phyloP scores from a whole-genome alignment of 2,888 invertebrate genomes.

The Chrysina gloriosa region DNA sequence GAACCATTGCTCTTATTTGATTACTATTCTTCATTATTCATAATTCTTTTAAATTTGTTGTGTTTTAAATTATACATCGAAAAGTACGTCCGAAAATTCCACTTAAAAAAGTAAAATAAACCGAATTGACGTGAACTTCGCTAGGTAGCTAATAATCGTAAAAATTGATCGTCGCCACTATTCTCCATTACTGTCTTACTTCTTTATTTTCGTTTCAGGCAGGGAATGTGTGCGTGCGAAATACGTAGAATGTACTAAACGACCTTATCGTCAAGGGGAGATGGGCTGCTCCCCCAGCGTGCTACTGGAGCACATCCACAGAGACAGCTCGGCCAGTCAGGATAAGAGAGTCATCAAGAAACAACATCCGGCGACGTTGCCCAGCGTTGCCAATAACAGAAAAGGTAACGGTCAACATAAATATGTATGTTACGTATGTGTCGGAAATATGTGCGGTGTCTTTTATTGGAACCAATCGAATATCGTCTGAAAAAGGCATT shows the following conservation, averaged over 20 bases:
- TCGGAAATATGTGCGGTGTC: neutral
- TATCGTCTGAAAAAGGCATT: neutral
- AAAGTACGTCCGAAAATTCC: too few species aligned
- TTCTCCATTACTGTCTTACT: neutral
- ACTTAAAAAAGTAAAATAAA: too few species aligned
- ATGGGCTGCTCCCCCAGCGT: conserved; percentile 76
- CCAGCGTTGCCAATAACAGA: conserved; percentile 48
- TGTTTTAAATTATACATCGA: too few species aligned
- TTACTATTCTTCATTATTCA: too few species aligned
- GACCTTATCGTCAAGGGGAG: conserved; percentile 50
- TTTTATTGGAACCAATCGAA: conserved; percentile 1
- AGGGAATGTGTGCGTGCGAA: conserved; percentile 20
- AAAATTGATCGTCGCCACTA: neutral
- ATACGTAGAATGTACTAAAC: conserved; percentile 38
- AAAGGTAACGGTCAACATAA: conserved; percentile 51
- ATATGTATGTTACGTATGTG: neutral
- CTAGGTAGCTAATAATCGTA: neutral
- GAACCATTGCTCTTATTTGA: too few species aligned
- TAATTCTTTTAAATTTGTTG: too few species aligned
- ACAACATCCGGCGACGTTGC: conserved; percentile 40
- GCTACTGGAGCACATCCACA: conserved; percentile 72
- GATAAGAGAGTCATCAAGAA: conserved; percentile 54
- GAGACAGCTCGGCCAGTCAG: conserved; percentile 63
- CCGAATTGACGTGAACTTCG: neutral
- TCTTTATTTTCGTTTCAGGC: conserved; percentile 4